Conservation (phyloP, 2,797 vertebrate species). For the Pseudomugil tenellus region DNA sequence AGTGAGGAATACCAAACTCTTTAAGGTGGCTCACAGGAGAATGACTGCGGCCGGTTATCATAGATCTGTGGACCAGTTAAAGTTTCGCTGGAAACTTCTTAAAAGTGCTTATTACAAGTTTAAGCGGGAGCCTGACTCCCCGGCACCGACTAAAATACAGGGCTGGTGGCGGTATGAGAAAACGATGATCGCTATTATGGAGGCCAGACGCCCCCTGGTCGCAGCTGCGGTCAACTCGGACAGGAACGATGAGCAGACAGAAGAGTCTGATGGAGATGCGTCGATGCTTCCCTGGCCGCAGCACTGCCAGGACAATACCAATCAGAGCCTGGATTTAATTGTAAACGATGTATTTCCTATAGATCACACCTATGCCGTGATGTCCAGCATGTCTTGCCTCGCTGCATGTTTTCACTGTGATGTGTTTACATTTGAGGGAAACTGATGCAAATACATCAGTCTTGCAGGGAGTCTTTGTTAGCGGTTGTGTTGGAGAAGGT, state of each 20-base stretch:
- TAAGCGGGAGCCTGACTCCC: constrained; percentile 52
- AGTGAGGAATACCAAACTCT: constrained; percentile 67
- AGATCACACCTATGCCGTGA: not conserved
- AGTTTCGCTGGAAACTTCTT: constrained; percentile 76
- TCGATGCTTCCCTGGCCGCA: constrained; percentile 60
- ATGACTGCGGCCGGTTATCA: constrained; percentile 71
- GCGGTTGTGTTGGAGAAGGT: not conserved
- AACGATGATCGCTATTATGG: constrained; percentile 71
- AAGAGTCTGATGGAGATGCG: constrained; percentile 66
- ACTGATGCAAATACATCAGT: not conserved
- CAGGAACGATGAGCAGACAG: constrained; percentile 55
- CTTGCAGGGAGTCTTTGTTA: not conserved
- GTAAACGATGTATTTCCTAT: constrained; percentile 27
- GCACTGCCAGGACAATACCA: constrained; percentile 42
- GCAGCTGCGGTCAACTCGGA: constrained; percentile 52
- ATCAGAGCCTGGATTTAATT: constrained; percentile 68
- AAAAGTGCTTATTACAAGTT: constrained; percentile 74
- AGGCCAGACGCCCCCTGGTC: constrained; percentile 63
- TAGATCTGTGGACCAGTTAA: constrained; percentile 71
- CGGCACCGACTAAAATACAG: constrained; percentile 60
- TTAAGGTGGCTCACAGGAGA: constrained; percentile 69
- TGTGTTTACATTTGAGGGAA: not conserved
- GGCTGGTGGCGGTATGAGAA: constrained; percentile 74
- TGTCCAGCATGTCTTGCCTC: not conserved
- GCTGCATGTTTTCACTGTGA: not conserved